Base-by-base conservation (phyloP, 2,113 vertebrate species). In the Oxyruncus cristatus region DNA sequence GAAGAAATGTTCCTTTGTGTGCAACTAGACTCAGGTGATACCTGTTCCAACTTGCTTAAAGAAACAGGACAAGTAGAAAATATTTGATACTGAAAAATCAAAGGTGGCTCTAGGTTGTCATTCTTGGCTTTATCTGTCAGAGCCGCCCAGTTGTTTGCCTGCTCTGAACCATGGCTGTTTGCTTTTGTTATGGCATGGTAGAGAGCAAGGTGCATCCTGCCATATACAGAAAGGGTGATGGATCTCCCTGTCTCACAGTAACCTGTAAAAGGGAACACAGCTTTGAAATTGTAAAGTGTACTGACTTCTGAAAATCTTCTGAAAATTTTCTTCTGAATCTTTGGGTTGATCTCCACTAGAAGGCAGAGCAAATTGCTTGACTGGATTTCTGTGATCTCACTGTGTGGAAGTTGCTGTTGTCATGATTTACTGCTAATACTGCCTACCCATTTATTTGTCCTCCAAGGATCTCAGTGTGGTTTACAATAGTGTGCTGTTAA, bases 401-500 rank as follows among this genome's bases (percentile, higher is more conserved):
- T 66, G 56, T 26, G 14, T 47, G 33, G 59, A 81, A 84, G 91
- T 81, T 53, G 18, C 28, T 62, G 13, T 56, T 93, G 42, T 83
- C 55, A 67, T 11, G 14, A 41, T 65, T 92, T 91, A 58, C 41
- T 62, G 59, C 18, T 87, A 52, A 27, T 67, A 8, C 56, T 61
- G 53, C 67, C 46, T 92, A 50, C 39, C 58, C n/a, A 23, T 91
- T 72, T 66, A 91, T 88, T 86, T 96, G 79, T 93, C 92, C 86
- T 79, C n/a, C 46, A 22, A 13, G 56, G 62, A 67, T 89, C 71
- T 85, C 68, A 72, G 28, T 68, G 41, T 39, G 59, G n/a, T 83
- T 95, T 73, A 87, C 55, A 85, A 27, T 80, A 77, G 32, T 8
- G 12, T 61, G 35, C 52, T 85, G 22, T 77, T 92, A 92, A 83